Base-by-base conservation (phyloP, 2,888 invertebrate genomes). In the Noctua fimbriata region DNA sequence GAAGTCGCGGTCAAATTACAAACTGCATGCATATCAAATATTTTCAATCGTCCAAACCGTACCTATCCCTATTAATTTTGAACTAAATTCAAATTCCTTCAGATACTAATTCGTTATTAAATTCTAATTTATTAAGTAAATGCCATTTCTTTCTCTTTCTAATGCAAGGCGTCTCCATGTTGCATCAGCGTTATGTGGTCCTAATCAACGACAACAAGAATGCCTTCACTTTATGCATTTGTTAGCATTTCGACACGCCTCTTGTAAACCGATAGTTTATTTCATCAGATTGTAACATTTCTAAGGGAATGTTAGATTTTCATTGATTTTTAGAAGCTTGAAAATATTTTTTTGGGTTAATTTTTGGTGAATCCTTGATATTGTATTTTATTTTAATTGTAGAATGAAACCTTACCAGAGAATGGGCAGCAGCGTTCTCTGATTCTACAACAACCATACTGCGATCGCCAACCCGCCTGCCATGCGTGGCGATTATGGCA, bases 261-360 rank as follows among this genome's bases (percentile, higher is more conserved):
- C 71, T 44, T 69, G 88, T 84, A 88, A 83, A 80, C 65, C 18
- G 55, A 86, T 83, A 81, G 69, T 76, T 71, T 77, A 60, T 87
- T 87, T 79, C 82, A 88, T 89, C 89, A 89, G 84, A 83, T 76
- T 84, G 36, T 32, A 18, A 28, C 10, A 63, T 49, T 77, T 66
- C 32, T 10, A 36, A 21, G 4, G 36, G 14, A 67, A 41, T 28
- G n/a, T 67, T 41, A 36, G 52, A 36, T 47, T 52, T 67, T 21
- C 9, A 67, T n/a, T 55, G 10, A 52, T 21, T n/a, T n/a, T 5
- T 36, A 12, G 21, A 28, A 49, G 1, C 2, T 16, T n/a, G 6
- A n/a, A 58, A n/a, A 24, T 32, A 21, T 16, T 10, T 1, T 72
- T 32, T 44, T 14, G 18, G 9, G 28, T 14, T 24, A 18, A 14